Conservation (phyloP, 2,113 vertebrate species). For the Rallus limicola region DNA sequence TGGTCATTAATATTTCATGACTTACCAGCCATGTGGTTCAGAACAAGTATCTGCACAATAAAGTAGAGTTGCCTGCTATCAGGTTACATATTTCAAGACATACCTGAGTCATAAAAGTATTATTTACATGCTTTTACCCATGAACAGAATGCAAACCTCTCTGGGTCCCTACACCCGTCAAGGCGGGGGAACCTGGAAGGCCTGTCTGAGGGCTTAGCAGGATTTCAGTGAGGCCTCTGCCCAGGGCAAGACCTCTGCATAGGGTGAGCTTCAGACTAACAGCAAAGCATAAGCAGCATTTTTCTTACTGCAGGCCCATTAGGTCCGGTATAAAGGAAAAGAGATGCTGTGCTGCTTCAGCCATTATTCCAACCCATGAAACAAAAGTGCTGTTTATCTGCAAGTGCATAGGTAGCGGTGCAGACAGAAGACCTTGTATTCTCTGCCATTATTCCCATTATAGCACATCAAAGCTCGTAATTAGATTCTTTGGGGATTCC, state of each 20-base stretch:
- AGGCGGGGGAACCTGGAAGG: background rate
- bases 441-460: background rate
- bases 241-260: background rate
- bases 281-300: background rate
- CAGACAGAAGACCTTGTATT: background rate
- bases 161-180: background rate
- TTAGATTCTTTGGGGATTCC: background rate
- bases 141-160: background rate
- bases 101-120: background rate
- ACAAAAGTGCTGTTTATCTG: background rate
- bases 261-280: background rate
- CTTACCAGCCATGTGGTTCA: background rate
- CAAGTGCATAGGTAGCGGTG: background rate
- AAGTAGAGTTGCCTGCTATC: background rate
- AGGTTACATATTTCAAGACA: background rate
- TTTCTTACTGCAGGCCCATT: background rate
- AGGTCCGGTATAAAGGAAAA: background rate
- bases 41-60: constrained; percentile 28
- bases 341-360: background rate
- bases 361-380: background rate
- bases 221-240: background rate
- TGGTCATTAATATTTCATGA: constrained; percentile 33
- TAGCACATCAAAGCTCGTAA: background rate
- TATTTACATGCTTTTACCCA: constrained; percentile 6
- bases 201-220: background rate